A percentile compares a stretch with the other conserved stretches of the same genome.
phyloP scores from a whole-genome alignment of 1,140 invertebrate species.

The Teleogryllus occipitalis region DNA sequence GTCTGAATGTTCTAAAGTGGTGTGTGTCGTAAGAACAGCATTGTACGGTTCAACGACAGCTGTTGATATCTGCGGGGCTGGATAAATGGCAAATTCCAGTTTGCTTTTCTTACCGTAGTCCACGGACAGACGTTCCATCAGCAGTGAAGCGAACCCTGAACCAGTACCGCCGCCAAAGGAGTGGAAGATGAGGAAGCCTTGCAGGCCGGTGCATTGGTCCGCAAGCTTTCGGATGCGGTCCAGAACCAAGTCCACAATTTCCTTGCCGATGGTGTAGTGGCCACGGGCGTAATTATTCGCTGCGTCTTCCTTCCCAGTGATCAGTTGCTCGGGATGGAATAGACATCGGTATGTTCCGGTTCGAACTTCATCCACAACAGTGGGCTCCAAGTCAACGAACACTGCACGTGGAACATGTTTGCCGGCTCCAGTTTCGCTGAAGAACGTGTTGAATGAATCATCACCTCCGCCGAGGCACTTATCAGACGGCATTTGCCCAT shows the following conservation, averaged over 20 bases:
- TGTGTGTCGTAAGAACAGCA: constrained; percentile 51
- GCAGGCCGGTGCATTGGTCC: constrained; percentile 65
- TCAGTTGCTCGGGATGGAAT: constrained; percentile 56
- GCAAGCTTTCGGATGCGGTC: constrained; percentile 41
- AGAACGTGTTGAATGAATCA: constrained; percentile 76
- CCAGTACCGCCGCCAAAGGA: constrained; percentile 64
- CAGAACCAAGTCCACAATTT: constrained; percentile 56
- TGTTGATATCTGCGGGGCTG: constrained; percentile 57
- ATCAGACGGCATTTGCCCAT: constrained; percentile 59
- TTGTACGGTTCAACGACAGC: constrained; percentile 66
- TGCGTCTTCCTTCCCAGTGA: constrained; percentile 81
- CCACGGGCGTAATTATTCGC: constrained; percentile 84
- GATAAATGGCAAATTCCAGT: constrained; percentile 45
- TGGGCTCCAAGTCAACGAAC: constrained; percentile 65
- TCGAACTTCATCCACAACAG: constrained; percentile 71
- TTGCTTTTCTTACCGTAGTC: constrained; percentile 54
- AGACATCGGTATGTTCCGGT: constrained; percentile 75
- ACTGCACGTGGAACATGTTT: constrained; percentile 62
- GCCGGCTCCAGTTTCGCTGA: constrained; percentile 67
- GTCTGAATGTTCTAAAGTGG: constrained; percentile 71
- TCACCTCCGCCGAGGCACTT: constrained; percentile 57
- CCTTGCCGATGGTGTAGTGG: constrained; percentile 87
- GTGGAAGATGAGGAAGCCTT: constrained; percentile 69
- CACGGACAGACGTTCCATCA: constrained; percentile 50
- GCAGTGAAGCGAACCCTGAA: constrained; percentile 55